Conservation (phyloP, 2,888 invertebrate species). For the Adelphocoris suturalis region DNA sequence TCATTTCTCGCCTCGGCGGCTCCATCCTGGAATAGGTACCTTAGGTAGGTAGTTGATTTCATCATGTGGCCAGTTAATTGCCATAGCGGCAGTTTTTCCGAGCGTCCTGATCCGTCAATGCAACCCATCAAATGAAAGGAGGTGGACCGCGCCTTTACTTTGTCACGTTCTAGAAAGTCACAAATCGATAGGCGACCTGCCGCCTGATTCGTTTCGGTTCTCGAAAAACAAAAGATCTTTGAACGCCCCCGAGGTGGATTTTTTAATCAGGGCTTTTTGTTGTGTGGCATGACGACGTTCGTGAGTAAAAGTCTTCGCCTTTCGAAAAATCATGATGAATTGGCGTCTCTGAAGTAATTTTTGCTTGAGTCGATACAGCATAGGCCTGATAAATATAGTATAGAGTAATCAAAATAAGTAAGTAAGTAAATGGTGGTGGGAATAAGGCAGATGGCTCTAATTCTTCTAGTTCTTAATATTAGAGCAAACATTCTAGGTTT, state of each 20-base stretch:
- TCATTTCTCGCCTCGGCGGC: not conserved
- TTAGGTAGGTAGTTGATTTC: not conserved
- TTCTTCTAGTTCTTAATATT: too few relatives aligned
- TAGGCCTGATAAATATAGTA: too few relatives aligned
- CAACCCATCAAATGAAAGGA: slow-evolving; percentile 27
- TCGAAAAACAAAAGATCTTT: slow-evolving; percentile 23
- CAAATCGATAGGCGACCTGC: slow-evolving; percentile 31
- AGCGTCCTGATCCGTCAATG: not conserved
- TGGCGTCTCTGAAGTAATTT: not conserved
- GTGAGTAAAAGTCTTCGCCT: not conserved
- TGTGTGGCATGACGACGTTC: not conserved
- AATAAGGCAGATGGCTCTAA: too few relatives aligned
- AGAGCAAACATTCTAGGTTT: too few relatives aligned
- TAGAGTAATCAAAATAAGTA: too few relatives aligned
- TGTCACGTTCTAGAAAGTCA: slow-evolving; percentile 39
- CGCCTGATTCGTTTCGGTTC: not conserved
- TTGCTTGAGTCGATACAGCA: too few relatives aligned
- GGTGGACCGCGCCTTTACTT: not conserved
- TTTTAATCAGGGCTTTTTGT: not conserved
- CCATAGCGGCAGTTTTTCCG: slow-evolving; percentile 17
- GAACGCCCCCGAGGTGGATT: not conserved
- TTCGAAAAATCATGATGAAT: not conserved
- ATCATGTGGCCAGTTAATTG: slow-evolving; percentile 14
- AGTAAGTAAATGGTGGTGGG: too few relatives aligned
- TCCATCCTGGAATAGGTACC: not conserved